A percentile compares a stretch with the other conserved stretches of the same genome.
Conservation (phyloP, 2,113 vertebrate genomes). For the Naja naja region DNA sequence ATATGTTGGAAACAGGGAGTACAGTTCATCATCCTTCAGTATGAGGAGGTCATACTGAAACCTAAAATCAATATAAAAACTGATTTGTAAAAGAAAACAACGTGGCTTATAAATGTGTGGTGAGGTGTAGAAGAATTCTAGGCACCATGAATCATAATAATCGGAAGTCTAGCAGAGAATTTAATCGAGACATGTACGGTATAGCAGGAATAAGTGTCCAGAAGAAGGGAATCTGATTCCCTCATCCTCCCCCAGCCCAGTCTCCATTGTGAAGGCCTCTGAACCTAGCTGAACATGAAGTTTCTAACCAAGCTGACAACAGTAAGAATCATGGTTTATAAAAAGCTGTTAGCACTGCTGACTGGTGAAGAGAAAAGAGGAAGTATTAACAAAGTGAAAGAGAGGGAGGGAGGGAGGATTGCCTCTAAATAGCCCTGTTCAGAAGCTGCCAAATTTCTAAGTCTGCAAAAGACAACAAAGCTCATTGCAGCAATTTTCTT, state of each 20-base stretch:
- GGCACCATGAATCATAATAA: not conserved
- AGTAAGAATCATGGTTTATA: slow-evolving; percentile 71
- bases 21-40: not conserved
- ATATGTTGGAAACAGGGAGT: not conserved
- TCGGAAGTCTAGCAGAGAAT: not conserved
- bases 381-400: slow-evolving; percentile 48
- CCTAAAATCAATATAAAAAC: not conserved
- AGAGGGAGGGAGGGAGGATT: slow-evolving; percentile 21
- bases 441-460: slow-evolving; percentile 25
- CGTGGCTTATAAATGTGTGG: not conserved
- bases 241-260: slow-evolving; percentile 1
- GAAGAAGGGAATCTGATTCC: not conserved
- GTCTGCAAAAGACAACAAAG: slow-evolving; percentile 31
- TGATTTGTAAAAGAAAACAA: not conserved
- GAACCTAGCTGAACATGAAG: slow-evolving; percentile 53
- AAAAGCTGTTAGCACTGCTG: slow-evolving; percentile 69
- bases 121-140: not conserved
- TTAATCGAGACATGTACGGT: not conserved
- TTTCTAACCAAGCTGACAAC: slow-evolving; percentile 67
- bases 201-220: not conserved
- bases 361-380: slow-evolving; percentile 71
- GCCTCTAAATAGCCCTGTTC: slow-evolving; percentile 64
- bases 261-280: slow-evolving; percentile 39
- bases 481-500: slow-evolving; percentile 1
- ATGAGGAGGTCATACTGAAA: not conserved